Evolutionary conservation across 1,140 invertebrate species (phyloP), one percentile per base, ranked within the genome.

Genomic region (Hirudo medicinalis): DNA sequence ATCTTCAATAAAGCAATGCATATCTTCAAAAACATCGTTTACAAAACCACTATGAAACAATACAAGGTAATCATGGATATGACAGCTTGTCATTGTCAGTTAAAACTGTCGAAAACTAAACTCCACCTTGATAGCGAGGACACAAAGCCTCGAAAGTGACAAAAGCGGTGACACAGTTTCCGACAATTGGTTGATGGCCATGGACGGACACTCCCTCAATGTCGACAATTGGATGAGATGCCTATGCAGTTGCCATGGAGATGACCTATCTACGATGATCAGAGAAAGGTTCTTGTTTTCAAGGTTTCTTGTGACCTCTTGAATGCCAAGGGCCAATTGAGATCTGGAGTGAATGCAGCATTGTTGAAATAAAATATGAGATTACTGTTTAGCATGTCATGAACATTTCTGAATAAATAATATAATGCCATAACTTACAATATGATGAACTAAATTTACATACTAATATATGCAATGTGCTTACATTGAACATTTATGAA

Each of bases 241-340:
- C 32, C 71, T 36, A 43, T 72, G 71, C 27, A 72, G 71, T 67
- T 67, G 71, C 67, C 60, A 67, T 66, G 71, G 71, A 20, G 71
- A 67, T 53, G 71, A 72, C 27, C 71, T 36, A 43, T 72, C 63
- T 13, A 72, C 71, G 2, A 72, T 43, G 60, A 72, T 43, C 25
- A 72, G 40, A 17, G 25, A 20, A 8, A 72, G 71, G 2, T 49
- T 66, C n/a, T 67, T 54, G 20, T 72, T 72, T 29, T 72, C 66
- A n/a, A 67, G 60, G 36, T 11, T 29, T 15, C 49, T 36, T n/a
- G 71, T 72, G 29, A 43, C 60, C 22, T 67, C 67, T 43, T 40
- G 36, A 25, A 72, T 11, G 0, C 71, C 71, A 27, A 72, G 25
- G 25, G 57, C 67, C 71, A 72, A 32, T 63, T 63, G 57, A 15